Percentiles rank a stretch among this genome's conserved stretches.
Evolutionary conservation across 2,888 invertebrate genomes (phyloP).

Genomic region (Leptarthrus brevirostris): DNA sequence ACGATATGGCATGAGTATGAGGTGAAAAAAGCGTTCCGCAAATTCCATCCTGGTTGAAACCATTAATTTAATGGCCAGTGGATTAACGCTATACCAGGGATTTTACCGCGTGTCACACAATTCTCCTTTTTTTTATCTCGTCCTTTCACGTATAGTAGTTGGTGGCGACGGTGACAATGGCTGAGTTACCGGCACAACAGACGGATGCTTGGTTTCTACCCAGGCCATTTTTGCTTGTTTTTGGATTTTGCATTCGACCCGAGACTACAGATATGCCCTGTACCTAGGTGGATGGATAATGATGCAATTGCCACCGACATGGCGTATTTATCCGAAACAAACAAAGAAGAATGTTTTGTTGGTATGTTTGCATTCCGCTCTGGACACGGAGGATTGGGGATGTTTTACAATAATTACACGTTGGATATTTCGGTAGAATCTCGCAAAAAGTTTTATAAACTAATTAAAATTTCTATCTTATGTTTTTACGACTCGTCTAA

Average conservation of each 20-base stretch:
- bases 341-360: no score
- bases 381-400: no score
- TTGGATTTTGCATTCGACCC: no score
- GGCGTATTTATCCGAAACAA: no score
- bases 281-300: conserved; percentile 1
- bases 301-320: conserved; percentile 9
- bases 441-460: no score
- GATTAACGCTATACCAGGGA: conserved; percentile 29
- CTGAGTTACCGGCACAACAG: conserved; percentile 1
- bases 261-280: no score
- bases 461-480: no score
- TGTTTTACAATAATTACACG: no score
- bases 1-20: no score
- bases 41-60: conserved; percentile 35
- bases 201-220: background rate
- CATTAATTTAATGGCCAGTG: conserved; percentile 41
- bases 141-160: background rate
- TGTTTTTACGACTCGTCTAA: no score
- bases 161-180: background rate
- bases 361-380: no score
- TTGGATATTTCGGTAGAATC: no score
- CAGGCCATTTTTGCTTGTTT: background rate
- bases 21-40: conserved; percentile 18
- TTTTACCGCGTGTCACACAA: conserved; percentile 32
- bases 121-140: conserved; percentile 4